Conservation (phyloP, 2,888 invertebrate genomes). For the Amphiduros pacificus region DNA sequence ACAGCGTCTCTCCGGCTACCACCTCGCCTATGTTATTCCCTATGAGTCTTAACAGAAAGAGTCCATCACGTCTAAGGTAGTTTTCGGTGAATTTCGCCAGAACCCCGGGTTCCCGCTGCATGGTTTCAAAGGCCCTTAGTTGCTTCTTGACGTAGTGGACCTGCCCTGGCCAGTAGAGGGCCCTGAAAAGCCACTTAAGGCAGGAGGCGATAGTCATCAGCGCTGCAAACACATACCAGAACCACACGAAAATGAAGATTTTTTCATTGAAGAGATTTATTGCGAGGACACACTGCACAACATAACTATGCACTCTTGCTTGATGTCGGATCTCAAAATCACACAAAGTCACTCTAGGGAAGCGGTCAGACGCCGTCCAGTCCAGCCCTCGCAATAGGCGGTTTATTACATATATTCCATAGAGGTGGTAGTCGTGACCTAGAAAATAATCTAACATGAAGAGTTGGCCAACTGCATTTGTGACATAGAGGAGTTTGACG, state of each 20-base stretch:
- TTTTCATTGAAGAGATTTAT: constrained; percentile 45
- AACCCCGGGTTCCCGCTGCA: constrained; percentile 34
- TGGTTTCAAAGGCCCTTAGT: constrained; percentile 35
- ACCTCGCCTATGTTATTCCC: constrained; percentile 42
- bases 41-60: constrained; percentile 38
- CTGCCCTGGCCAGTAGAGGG: constrained; percentile 38
- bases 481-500: constrained; percentile 60
- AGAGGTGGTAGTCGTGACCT: constrained; percentile 58
- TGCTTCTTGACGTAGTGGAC: constrained; percentile 36
- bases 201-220: constrained; percentile 34
- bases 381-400: constrained; percentile 57
- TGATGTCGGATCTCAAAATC: constrained; percentile 54
- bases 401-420: constrained; percentile 62
- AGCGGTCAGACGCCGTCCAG: constrained; percentile 54
- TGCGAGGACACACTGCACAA: constrained; percentile 41
- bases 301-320: constrained; percentile 36
- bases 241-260: constrained; percentile 43
- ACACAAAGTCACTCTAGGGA: constrained; percentile 59
- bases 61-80: constrained; percentile 39
- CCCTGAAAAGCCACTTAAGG: constrained; percentile 35
- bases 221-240: constrained; percentile 39
- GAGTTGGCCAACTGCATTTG: constrained; percentile 61
- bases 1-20: constrained; percentile 39
- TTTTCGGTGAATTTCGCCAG: constrained; percentile 40
- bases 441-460: constrained; percentile 62